Percentiles rank a stretch among this genome's conserved stretches.
phyloP scores from a whole-genome alignment of 2,113 vertebrate species.

The Donacobius atricapilla region DNA sequence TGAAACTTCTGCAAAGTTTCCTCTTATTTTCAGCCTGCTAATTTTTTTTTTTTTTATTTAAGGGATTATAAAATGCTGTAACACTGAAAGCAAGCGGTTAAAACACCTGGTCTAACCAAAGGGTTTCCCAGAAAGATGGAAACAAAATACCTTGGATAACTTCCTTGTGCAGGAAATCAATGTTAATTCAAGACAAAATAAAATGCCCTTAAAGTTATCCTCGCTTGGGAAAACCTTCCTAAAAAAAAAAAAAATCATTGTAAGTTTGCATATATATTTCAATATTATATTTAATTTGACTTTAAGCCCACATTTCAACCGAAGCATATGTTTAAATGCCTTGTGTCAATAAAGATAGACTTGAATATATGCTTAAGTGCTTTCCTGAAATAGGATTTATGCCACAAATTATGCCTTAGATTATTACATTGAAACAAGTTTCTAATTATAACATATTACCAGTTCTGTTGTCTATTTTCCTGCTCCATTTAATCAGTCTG shows the following conservation, averaged over 20 bases:
- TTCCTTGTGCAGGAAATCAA: neutral
- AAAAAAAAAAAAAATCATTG: neutral
- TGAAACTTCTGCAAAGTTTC: neutral
- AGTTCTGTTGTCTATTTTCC: conserved; percentile 26
- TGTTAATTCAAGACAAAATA: neutral
- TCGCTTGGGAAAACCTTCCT: neutral
- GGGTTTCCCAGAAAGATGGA: neutral
- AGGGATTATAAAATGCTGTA: neutral
- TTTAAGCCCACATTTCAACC: neutral
- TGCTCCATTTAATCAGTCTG: conserved; percentile 45
- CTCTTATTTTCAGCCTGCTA: neutral
- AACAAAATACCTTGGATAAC: neutral
- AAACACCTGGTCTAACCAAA: neutral
- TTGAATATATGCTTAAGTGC: neutral
- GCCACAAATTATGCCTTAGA: neutral
- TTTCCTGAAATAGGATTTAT: conserved; percentile 1
- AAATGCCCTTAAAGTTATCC: neutral
- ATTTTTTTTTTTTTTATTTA: neutral
- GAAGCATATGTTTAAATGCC: neutral
- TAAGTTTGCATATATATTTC: neutral
- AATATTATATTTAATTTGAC: neutral
- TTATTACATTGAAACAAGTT: conserved; percentile 29
- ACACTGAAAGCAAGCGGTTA: neutral
- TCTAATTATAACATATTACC: conserved; percentile 5
- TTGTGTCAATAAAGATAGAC: neutral